Base-by-base conservation (phyloP, 2,113 vertebrate species). In the Cichladusa arquata region DNA sequence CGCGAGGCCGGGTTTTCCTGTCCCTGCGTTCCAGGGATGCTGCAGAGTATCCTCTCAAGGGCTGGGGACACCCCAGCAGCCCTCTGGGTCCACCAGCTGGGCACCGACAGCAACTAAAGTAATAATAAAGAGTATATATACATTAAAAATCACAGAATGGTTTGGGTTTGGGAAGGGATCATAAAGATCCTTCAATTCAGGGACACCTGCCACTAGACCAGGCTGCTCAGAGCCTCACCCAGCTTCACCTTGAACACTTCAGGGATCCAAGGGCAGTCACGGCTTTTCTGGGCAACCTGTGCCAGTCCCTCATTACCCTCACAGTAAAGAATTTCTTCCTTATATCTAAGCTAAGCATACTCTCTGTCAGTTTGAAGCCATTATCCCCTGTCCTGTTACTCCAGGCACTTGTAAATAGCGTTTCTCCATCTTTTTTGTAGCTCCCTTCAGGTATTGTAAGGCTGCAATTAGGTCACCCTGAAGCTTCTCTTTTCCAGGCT, bases 1-100 rank as follows among this genome's bases (percentile, higher is more conserved):
- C 4, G 8, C 48, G 2, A 8, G 18, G 28, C 5, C 2, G 56
- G 45, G 15, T 1, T 29, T 29, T 57, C 24, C 4, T 29, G 34
- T 20, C 38, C 29, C 6, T 8, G 24, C n/a, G 23, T 47, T 19
- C 14, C 53, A 5, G 48, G 28, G 17, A 31, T n/a, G 19, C 25
- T n/a, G 79, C 51, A 5, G 14, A 20, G 34, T 8, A 1, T 17
- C 18, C 34, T 29, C 19, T 28, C 25, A 4, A 34, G 25, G 28
- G 2, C 69, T 50, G 58, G 33, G 34, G 67, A 53, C 23, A 6
- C 1, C 33, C 20, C 11, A 33, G 40, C 51, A 58, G 23, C 44
- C 28, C 26, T 25, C 33, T 34, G 53, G 3, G 40, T 76, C 29
- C 71, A 9, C 19, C 64, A 34, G 58, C 72, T 44, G 81, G 40